Evolutionary conservation across 2,113 vertebrate species (phyloP), one percentile per base, ranked within the genome.

Genomic region (Callopanchax toddi): DNA sequence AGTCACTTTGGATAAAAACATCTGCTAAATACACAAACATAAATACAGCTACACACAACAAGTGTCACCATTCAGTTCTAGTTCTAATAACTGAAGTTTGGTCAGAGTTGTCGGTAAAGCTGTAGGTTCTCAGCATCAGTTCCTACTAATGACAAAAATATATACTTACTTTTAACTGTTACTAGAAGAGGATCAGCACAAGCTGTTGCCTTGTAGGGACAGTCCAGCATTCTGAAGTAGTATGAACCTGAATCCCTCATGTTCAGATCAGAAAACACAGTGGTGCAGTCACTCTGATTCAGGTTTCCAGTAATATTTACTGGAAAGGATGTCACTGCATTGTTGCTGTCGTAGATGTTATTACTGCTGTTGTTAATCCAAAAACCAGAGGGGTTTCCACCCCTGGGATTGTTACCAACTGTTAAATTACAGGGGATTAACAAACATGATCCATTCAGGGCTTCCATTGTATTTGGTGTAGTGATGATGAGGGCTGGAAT

Each of bases 391-490:
- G 12, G 29, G 6, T 3, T 1, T 40, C 6, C 10, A 9, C 5
- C 11, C 0, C 0, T 2, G 0, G 56, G 1, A 22, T 36, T 36
- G 1, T 10, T 0, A 11, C 8, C 16, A 22, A 15, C 0, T 0
- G 17, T 34, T 15, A 77, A 85, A 22, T 9, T 49, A 60, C 87
- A 89, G 13, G 85, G 78, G 21, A 86, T 85, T 57, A 18, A 50
- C 37, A 85, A 29, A 71, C 84, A 88, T 11, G 82, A 86, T 71
- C 76, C 87, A 18, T 5, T 65, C 48, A 89, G 60, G 22, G 68
- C 85, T 18, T 60, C 32, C 12, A 84, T 54, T 12, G 0, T 43
- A 5, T 46, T 3, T 17, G 81, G 76, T 21, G 45, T 4, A 3
- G 62, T 39, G 6, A 76, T 44, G 5, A 0, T 9, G 3, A 81